A percentile compares a stretch with the other conserved stretches of the same genome.
Conservation (phyloP, 2,113 vertebrate genomes). For the Ramphastos sulfuratus region DNA sequence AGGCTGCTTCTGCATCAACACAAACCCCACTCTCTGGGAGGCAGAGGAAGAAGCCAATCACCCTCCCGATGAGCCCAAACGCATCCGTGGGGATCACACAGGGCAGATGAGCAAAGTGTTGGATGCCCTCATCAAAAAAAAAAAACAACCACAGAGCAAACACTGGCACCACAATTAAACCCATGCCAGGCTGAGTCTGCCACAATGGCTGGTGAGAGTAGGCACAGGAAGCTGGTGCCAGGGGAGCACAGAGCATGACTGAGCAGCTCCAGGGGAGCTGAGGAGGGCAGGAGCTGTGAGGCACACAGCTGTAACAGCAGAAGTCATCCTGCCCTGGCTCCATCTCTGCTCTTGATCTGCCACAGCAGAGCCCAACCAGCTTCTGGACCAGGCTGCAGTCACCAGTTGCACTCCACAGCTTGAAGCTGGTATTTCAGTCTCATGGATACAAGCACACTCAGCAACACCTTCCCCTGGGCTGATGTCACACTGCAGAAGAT, state of each 20-base stretch:
- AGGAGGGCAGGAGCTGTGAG: neutral
- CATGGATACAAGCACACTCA: too few species aligned
- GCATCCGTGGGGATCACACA: neutral
- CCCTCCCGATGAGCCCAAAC: neutral
- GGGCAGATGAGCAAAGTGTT: neutral
- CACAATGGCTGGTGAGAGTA: rapidly evolving
- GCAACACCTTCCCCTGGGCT: neutral
- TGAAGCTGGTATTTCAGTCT: neutral
- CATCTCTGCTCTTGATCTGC: neutral
- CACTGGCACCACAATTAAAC: neutral
- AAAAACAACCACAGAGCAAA: too few species aligned
- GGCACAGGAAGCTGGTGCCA: neutral
- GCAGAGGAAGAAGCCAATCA: neutral
- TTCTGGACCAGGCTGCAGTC: neutral
- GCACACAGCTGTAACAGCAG: neutral
- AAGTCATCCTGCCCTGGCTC: neutral
- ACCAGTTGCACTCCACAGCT: neutral
- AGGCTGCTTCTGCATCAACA: neutral
- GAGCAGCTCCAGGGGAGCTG: rapidly evolving
- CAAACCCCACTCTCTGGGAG: neutral
- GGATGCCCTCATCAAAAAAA: neutral
- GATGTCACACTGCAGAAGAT: neutral
- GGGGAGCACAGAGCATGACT: neutral
- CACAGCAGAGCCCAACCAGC: neutral
- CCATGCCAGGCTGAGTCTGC: neutral